A percentile compares a stretch with the other conserved stretches of the same genome.
Evolutionary conservation across 2,797 vertebrate species (phyloP).

Genomic region (Eidolon dupreanum): DNA sequence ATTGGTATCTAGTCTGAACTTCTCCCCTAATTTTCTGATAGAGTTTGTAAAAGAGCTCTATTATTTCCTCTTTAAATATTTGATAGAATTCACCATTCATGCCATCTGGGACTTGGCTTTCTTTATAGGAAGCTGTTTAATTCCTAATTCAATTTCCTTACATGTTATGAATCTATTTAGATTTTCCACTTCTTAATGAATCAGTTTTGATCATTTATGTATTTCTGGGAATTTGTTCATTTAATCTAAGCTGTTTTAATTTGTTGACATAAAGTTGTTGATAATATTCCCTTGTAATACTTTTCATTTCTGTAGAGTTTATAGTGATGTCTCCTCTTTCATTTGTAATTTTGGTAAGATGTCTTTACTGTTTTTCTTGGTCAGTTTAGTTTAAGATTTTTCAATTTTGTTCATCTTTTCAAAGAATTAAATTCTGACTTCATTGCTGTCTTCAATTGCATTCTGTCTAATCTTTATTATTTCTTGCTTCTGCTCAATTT

Average conservation of each 20-base stretch:
- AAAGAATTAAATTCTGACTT: background rate
- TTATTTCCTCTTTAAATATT: background rate
- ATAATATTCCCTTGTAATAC: background rate
- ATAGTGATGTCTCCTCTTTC: background rate
- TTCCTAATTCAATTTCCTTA: background rate
- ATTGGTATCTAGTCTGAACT: background rate
- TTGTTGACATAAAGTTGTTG: background rate
- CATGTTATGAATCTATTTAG: background rate
- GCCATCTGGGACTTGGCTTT: background rate
- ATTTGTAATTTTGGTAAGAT: background rate
- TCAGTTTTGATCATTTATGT: background rate
- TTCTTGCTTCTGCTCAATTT: constrained; percentile 5
- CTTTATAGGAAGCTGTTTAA: background rate
- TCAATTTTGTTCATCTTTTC: background rate
- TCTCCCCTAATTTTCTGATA: constrained; percentile 47
- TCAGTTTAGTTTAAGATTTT: background rate
- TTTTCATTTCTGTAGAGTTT: background rate
- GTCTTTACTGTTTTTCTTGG: background rate
- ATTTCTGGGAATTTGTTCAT: background rate
- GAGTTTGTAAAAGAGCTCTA: background rate
- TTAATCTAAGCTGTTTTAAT: background rate
- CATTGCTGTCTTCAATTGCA: background rate
- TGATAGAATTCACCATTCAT: background rate
- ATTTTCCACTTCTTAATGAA: background rate
- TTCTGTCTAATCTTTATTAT: background rate